Base-by-base conservation (phyloP, 2,113 vertebrate genomes). In the Vulpes lagopus region DNA sequence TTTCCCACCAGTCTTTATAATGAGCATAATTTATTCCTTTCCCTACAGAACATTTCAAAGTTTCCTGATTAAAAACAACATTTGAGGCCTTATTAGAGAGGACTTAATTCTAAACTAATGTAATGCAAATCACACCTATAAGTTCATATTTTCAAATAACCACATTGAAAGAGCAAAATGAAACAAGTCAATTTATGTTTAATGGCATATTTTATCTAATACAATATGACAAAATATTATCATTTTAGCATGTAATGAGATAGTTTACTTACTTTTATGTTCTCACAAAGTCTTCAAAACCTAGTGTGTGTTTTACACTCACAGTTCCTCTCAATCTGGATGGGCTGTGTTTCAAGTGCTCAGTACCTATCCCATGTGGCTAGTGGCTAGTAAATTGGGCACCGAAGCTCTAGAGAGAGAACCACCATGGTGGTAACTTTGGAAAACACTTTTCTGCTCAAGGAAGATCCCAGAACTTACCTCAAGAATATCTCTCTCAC, bases 221-320 rank as follows among this genome's bases (percentile, higher is more conserved):
- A 0, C 4, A 57, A 30, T 62, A n/a, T 74, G n/a, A 84, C 3
- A 82, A 82, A 78, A 27, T 6, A 32, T 23, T 79, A 83, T 43
- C 19, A 89, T 64, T 92, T 94, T 64, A 69, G 82, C 27, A n/a
- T 60, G 19, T 14, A 94, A 74, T 15, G 38, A 73, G 55, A 62
- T 53, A 49, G 1, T 80, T 94, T 69, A 49, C 30, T 95, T 85
- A 22, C 22, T 86, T 79, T 76, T 57, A 38, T 38, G 27, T 55
- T 91, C 78, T 60, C 65, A 20, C 25, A n/a, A 85, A 76, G 30
- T 89, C 53, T 69, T 95, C 78, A 95, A 96, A 92, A 80, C 15
- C 17, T 22, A 12, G 20, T 38, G 8, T 69, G 15, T 91, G 10
- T 67, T 32, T 84, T 69, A 62, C 0, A 60, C 7, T 35, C 35